Percentiles rank a stretch among this genome's conserved stretches.
Evolutionary conservation across 1,140 invertebrate genomes (phyloP).

Genomic region (Oncopeltus fasciatus): DNA sequence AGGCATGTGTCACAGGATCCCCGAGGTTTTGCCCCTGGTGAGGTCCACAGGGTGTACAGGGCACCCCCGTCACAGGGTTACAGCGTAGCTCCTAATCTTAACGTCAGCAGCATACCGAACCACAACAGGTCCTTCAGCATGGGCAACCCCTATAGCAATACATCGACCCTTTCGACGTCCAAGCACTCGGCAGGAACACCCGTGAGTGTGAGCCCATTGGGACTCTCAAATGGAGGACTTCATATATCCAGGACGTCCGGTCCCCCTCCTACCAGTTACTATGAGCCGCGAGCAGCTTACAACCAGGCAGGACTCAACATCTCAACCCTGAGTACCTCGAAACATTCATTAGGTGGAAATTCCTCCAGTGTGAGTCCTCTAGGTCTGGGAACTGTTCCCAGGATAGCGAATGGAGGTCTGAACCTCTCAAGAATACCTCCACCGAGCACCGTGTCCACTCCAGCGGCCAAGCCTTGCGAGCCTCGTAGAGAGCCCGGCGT

Average conservation of each 20-base stretch:
- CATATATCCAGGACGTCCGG: conserved; percentile 17
- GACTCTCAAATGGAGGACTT: background rate
- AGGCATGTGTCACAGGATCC: conserved; percentile 7
- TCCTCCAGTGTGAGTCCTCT: conserved; percentile 37
- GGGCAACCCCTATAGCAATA: conserved; percentile 31
- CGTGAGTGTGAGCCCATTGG: conserved; percentile 35
- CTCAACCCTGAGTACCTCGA: conserved; percentile 48
- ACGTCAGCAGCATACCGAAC: background rate
- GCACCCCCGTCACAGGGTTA: conserved; percentile 3
- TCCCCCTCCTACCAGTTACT: conserved; percentile 10
- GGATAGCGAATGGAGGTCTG: conserved; percentile 28
- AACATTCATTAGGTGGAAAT: conserved; percentile 54
- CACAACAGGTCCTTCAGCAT: conserved; percentile 10
- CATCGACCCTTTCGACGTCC: conserved; percentile 48
- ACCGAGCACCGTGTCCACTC: conserved; percentile 20
- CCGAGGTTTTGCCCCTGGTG: background rate
- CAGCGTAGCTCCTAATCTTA: background rate
- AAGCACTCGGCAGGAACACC: conserved; percentile 56
- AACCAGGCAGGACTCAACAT: conserved; percentile 45
- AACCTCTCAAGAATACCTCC: conserved; percentile 23
- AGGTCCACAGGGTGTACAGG: conserved; percentile 5
- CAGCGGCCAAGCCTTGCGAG: conserved; percentile 15
- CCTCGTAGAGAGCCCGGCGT: conserved; percentile 35
- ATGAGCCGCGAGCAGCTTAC: background rate
- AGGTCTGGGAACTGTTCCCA: conserved; percentile 21